A percentile compares a stretch with the other conserved stretches of the same genome.
These are phyloP conservation scores for Lagothrix lagotricha DNA, from an alignment of 2,797 vertebrate species.

Conservation along the genomic window DNA sequence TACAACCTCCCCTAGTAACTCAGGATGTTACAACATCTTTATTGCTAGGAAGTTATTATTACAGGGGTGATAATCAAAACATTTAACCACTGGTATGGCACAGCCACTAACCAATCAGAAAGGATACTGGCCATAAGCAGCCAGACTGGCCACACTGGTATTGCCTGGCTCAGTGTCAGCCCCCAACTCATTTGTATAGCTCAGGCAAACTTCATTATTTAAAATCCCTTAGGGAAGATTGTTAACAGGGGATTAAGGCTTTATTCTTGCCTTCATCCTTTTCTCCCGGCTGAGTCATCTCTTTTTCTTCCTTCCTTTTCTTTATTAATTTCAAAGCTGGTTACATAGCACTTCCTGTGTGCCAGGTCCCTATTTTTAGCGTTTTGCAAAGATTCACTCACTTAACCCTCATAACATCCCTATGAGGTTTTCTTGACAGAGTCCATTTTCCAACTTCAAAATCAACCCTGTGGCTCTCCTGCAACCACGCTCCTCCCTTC, in stretches of 20 bases:
- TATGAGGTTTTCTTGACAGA: neutral
- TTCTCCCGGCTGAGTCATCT: conserved; percentile 38
- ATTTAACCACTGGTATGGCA: neutral
- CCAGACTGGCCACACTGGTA: neutral
- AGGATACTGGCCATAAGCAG: neutral
- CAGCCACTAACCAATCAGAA: neutral
- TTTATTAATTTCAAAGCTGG: neutral
- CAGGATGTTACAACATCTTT: neutral
- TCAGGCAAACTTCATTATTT: neutral
- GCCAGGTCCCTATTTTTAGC: neutral
- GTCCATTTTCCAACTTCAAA: conserved; percentile 44
- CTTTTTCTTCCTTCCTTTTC: neutral
- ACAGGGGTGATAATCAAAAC: neutral
- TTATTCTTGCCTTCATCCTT: conserved; percentile 21
- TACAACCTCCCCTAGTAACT: neutral
- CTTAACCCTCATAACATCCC: neutral
- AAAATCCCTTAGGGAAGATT: neutral
- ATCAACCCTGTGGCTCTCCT: neutral
- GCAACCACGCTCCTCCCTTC: neutral
- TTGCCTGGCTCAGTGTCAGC: neutral
- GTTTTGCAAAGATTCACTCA: conserved; percentile 47
- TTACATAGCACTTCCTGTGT: neutral
- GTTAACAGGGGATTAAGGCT: conserved; percentile 44
- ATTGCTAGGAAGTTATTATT: neutral
- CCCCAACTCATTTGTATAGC: neutral